Conservation (phyloP, 2,113 vertebrate species). For the Lanius collurio region DNA sequence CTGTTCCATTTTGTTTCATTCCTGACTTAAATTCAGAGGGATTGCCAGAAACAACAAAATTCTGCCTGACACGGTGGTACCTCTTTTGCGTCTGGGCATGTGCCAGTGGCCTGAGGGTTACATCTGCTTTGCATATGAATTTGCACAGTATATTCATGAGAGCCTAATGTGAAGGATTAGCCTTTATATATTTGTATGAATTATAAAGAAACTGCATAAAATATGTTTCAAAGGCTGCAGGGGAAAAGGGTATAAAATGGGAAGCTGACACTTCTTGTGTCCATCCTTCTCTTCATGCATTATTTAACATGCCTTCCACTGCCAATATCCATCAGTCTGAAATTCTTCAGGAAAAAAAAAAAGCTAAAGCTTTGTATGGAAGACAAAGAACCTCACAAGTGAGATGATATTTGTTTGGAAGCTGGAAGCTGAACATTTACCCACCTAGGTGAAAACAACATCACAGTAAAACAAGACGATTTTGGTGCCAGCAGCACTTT, state of each 20-base stretch:
- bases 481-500: neutral
- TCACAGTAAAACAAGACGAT: neutral
- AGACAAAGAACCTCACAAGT: conserved; percentile 7
- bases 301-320: conserved; percentile 20
- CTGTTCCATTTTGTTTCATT: neutral
- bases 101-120: conserved; percentile 21
- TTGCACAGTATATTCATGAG: neutral
- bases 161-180: neutral
- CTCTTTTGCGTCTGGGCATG: neutral
- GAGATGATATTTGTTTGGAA: neutral
- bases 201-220: conserved; percentile 43
- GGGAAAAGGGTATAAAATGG: conserved; percentile 10
- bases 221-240: conserved; percentile 30
- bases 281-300: conserved; percentile 38
- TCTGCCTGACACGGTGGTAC: neutral
- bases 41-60: neutral
- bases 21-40: neutral
- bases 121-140: conserved; percentile 41
- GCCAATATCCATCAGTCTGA: conserved; percentile 18
- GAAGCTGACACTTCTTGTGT: conserved; percentile 28
- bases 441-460: neutral
- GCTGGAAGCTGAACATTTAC: neutral
- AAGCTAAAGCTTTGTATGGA: neutral
- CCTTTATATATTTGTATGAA: conserved; percentile 20
- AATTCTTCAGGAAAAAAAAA: neutral